Conservation (phyloP, 2,888 invertebrate species). For the Lasioglossum leucozonium region DNA sequence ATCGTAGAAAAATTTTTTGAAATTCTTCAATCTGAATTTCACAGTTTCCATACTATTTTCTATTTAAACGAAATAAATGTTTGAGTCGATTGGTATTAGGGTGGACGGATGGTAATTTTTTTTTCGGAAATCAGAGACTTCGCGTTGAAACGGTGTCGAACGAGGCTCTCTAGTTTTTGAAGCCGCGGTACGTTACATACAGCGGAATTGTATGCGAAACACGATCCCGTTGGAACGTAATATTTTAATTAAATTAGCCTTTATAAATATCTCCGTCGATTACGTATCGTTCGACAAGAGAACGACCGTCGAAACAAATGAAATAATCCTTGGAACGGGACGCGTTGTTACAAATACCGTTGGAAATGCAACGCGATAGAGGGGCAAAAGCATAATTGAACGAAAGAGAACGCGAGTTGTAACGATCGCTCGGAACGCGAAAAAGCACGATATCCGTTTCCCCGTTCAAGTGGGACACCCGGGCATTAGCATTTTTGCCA, state of each 20-base stretch:
- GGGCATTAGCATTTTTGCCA: conserved; percentile 30
- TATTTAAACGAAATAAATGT: no score
- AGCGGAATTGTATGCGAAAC: background rate
- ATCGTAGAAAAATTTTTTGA: background rate
- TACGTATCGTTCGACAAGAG: background rate
- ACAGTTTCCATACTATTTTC: no score
- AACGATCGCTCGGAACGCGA: conserved; percentile 7
- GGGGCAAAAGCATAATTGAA: conserved; percentile 30
- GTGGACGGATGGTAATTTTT: background rate
- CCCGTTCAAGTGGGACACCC: conserved; percentile 23
- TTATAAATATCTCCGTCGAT: conserved; percentile 16
- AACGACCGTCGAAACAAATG: conserved; percentile 8
- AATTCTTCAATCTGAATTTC: background rate
- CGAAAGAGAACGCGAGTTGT: conserved; percentile 1
- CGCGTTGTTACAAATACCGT: conserved; percentile 7
- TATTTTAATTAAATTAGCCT: conserved; percentile 39
- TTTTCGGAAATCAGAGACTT: background rate
- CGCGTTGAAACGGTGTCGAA: background rate
- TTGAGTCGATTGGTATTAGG: no score
- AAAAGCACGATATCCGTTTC: conserved; percentile 26
- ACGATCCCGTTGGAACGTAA: background rate
- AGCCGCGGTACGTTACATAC: background rate
- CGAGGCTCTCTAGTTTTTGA: background rate
- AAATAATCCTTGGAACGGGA: conserved; percentile 15
- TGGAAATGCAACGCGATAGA: conserved; percentile 7